Evolutionary conservation across 2,888 invertebrate species (phyloP).

Genomic region (Pterostichus madidus): DNA sequence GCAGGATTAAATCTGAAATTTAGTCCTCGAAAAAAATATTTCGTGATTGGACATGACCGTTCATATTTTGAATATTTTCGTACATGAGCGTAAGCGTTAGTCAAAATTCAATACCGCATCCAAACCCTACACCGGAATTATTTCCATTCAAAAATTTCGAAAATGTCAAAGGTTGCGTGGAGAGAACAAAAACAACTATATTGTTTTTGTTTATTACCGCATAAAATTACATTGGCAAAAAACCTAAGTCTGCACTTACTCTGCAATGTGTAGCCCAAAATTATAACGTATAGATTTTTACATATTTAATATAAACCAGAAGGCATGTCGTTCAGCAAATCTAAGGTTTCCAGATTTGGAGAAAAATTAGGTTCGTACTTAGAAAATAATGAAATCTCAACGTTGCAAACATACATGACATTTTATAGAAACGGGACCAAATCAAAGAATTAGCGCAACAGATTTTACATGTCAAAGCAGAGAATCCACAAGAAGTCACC

Average conservation of each 20-base stretch:
- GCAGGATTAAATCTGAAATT: no score
- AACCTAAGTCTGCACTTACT: conserved; percentile 29
- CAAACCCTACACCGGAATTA: no score
- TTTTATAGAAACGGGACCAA: conserved; percentile 10
- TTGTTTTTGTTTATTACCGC: conserved; percentile 50
- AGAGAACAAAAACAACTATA: conserved; percentile 18
- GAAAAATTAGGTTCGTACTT: conserved; percentile 29
- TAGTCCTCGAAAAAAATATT: no score
- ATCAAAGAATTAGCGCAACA: conserved; percentile 8
- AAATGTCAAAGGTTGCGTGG: conserved; percentile 17
- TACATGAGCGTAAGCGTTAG: no score
- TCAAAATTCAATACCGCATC: no score
- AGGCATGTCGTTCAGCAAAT: conserved; percentile 50
- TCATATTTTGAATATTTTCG: no score
- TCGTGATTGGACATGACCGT: no score
- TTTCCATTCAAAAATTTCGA: background rate
- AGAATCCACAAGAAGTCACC: background rate
- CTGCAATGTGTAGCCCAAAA: conserved; percentile 46
- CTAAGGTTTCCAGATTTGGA: conserved; percentile 40
- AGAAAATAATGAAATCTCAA: background rate
- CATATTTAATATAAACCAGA: conserved; percentile 3
- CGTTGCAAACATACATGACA: background rate
- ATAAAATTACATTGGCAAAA: conserved; percentile 52
- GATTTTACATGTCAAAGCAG: background rate
- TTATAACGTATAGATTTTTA: conserved; percentile 41